Base-by-base conservation (phyloP, 2,797 vertebrate species). In the Benthosema pterotum region DNA sequence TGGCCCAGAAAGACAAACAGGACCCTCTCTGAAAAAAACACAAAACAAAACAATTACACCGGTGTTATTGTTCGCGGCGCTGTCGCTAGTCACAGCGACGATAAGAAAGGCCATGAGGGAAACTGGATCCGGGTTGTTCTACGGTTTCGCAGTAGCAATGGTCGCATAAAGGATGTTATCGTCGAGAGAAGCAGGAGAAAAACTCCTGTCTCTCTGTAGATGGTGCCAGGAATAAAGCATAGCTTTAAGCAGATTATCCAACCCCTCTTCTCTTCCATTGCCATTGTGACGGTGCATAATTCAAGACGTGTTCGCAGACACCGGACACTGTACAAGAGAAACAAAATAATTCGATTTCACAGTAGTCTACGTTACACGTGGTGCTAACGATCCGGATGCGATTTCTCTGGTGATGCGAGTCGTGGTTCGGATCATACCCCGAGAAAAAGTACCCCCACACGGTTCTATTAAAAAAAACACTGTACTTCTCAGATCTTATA, bases 121-220 rank as follows among this genome's bases (percentile, higher is more conserved):
- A 79, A 85, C 65, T 9, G 32, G 55, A 80, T 83, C 52, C 57
- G 63, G 51, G 68, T 42, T 60, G 18, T 53, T n/a, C 68, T 75
- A 79, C 48, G 66, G 48, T 76, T 83, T 71, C 70, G 3, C 32
- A 5, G 19, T 3, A 15, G 11, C 19, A 11, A n/a, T n/a, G n/a
- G 19, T 42, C 15, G 14, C 57, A 43, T 57, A n/a, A 32, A 51
- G 38, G 43, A 15, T 46, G 15, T 47, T 61, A 52, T 61, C 48
- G 42, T 17, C 32, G 22, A 32, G 47, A 58, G 15, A 22, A 7
- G 14, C 58, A 46, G 42, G 67, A 5, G 11, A 32, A 0, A 51
- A 51, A 17, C 2, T 52, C 13, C 13, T 3, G n/a, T 47, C n/a
- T 47, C 18, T n/a, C 46, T 6, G 14, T 15, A 45, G 43, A 14